Conservation (phyloP, 2,113 vertebrate species). For the Menura novaehollandiae region DNA sequence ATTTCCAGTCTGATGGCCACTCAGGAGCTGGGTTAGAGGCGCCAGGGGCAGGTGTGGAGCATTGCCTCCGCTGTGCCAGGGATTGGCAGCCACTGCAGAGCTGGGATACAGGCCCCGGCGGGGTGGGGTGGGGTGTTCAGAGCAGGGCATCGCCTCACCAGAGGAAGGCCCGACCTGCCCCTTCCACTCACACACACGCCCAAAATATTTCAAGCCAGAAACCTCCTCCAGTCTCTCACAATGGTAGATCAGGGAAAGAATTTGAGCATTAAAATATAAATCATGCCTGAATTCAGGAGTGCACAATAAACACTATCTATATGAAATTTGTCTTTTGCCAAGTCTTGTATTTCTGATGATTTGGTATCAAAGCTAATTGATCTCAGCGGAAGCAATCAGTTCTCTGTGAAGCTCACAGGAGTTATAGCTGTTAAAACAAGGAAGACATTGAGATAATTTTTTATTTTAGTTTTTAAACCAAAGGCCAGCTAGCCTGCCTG, state of each 20-base stretch:
- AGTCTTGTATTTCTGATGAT: neutral
- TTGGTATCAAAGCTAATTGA: neutral
- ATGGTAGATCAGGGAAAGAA: neutral
- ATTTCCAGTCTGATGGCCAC: neutral
- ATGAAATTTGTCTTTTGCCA: neutral
- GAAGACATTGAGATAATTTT: fast-evolving
- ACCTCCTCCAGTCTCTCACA: neutral
- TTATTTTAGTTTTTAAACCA: neutral
- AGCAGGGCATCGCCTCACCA: neutral
- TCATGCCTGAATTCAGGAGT: neutral
- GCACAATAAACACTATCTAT: neutral
- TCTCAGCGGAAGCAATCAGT: neutral
- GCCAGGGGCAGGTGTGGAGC: neutral
- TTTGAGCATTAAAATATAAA: neutral
- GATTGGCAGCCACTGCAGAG: neutral
- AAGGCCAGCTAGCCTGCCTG: too few relatives aligned
- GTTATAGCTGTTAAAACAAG: neutral
- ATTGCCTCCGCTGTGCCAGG: neutral
- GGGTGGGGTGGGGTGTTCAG: too few relatives aligned
- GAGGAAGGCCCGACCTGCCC: neutral
- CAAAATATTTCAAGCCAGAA: fast-evolving
- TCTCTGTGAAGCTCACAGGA: neutral
- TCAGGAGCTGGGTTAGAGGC: neutral
- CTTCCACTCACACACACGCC: neutral
- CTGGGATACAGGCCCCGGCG: neutral